Conservation (phyloP, 2,888 invertebrate species). For the Amphipoea oculea region DNA sequence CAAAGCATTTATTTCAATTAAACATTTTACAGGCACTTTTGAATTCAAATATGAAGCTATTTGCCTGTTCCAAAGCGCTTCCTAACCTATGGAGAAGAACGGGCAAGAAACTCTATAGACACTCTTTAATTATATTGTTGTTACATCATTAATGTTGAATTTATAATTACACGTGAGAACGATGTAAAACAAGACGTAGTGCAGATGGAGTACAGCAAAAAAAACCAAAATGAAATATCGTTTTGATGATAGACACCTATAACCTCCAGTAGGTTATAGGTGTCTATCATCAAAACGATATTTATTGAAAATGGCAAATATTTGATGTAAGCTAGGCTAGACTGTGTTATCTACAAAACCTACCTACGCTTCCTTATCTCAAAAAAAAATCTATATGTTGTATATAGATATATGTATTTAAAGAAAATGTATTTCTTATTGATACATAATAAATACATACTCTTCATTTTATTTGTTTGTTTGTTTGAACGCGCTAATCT, state of each 20-base stretch:
- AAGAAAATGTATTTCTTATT: too few species aligned
- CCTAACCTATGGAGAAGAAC: neutral
- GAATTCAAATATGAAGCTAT: neutral
- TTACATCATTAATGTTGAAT: neutral
- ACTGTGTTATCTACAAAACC: neutral
- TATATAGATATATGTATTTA: too few species aligned
- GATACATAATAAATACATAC: too few species aligned
- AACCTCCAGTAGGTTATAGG: too few species aligned
- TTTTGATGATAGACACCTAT: neutral
- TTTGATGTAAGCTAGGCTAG: neutral
- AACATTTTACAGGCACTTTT: neutral
- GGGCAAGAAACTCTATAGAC: neutral
- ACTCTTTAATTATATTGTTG: too few species aligned
- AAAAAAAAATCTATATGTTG: neutral
- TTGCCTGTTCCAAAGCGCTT: neutral
- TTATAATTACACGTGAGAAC: neutral
- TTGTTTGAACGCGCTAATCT: neutral
- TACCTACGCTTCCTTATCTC: neutral
- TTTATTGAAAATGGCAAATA: neutral
- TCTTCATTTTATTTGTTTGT: too few species aligned
- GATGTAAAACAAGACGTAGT: neutral
- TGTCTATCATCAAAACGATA: too few species aligned
- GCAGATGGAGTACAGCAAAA: neutral
- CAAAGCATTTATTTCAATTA: neutral
- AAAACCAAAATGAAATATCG: neutral